These are phyloP conservation scores for Psephotus haematonotus DNA, from an alignment of 2,113 vertebrate genomes.

Conservation along the genomic window DNA sequence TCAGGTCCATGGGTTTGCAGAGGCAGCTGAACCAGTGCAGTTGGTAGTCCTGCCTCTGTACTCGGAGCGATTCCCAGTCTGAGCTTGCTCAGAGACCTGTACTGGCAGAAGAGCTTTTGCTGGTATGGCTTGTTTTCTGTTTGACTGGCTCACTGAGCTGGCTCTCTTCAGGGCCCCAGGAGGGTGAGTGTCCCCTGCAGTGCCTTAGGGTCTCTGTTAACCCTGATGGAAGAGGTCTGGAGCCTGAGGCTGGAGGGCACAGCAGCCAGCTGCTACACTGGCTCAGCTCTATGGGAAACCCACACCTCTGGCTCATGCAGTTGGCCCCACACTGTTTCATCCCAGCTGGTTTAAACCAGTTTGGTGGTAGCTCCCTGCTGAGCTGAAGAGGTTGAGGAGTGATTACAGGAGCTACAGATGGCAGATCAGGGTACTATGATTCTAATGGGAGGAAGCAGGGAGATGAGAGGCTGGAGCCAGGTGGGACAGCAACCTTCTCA, in stretches of 20 bases:
- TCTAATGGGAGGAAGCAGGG: not conserved
- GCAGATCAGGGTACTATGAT: not conserved
- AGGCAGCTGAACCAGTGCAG: not conserved
- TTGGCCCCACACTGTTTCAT: accelerated
- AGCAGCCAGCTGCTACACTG: not conserved
- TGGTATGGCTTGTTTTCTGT: not conserved
- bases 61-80: not conserved
- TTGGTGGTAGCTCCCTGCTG: not conserved
- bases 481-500: not conserved
- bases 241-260: not conserved
- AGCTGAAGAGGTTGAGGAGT: not conserved
- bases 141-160: not conserved
- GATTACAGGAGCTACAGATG: not conserved
- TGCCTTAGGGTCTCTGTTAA: accelerated
- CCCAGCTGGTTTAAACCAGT: not conserved
- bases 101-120: not conserved
- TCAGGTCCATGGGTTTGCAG: not conserved
- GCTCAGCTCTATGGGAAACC: not conserved
- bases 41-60: not conserved
- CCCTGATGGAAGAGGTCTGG: not conserved
- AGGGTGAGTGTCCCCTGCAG: not conserved
- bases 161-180: not conserved
- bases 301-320: not conserved
- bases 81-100: not conserved
- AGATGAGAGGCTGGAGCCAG: not conserved